Evolutionary conservation across 2,113 vertebrate species (phyloP).

Genomic region (Pontoporia blainvillei): DNA sequence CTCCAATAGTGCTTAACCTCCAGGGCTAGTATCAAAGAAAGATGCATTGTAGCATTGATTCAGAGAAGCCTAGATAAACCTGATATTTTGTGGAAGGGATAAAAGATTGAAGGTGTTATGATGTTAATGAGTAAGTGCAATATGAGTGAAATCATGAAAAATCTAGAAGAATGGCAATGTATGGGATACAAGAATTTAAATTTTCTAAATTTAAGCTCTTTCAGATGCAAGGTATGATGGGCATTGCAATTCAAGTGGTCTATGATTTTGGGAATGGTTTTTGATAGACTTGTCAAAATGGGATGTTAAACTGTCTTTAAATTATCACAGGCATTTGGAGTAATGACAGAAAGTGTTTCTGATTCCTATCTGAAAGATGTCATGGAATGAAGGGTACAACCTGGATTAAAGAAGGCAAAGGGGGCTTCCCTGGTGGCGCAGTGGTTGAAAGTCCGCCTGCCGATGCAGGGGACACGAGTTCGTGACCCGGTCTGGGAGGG

Average conservation of each 20-base stretch:
- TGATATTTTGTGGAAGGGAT: background rate
- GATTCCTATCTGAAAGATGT: background rate
- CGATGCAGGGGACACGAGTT: too few species aligned
- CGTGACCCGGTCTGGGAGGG: too few species aligned
- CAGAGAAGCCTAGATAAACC: background rate
- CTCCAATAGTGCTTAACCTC: background rate
- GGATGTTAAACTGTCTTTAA: background rate
- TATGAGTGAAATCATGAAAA: background rate
- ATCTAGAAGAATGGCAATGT: background rate
- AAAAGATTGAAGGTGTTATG: background rate
- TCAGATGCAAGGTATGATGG: background rate
- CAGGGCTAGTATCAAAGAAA: background rate
- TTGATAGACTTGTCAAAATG: background rate
- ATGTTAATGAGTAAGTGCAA: background rate
- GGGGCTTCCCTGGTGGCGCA: too few species aligned
- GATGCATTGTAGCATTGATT: background rate
- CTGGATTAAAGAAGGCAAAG: background rate
- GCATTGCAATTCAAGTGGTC: background rate
- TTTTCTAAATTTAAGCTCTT: background rate
- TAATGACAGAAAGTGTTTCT: background rate
- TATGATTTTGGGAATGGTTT: background rate
- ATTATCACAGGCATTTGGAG: background rate
- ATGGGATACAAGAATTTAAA: background rate
- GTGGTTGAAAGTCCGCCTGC: too few species aligned
- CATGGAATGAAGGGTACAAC: background rate